phyloP scores from a whole-genome alignment of 2,113 vertebrate genomes.

The Oxyura jamaicensis region DNA sequence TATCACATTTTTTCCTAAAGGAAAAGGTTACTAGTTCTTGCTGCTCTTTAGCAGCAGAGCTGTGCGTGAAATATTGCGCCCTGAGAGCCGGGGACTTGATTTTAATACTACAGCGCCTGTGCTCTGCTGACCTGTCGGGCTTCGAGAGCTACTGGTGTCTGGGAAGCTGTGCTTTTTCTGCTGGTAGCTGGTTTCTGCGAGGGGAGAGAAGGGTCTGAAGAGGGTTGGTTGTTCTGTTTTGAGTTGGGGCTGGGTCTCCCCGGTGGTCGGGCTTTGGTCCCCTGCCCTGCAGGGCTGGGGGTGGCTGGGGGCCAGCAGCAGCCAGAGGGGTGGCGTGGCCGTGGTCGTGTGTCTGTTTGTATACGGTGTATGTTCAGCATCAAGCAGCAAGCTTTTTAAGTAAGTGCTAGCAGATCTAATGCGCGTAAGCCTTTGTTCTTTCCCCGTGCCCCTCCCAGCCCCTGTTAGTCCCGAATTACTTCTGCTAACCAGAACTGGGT shows the following conservation, averaged over 20 bases:
- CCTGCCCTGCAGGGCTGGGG: too few species aligned
- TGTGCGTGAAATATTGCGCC: neutral
- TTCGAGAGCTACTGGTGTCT: neutral
- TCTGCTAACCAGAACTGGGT: neutral
- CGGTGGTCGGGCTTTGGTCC: too few species aligned
- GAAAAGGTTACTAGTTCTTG: neutral
- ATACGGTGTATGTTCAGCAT: neutral
- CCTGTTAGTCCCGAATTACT: neutral
- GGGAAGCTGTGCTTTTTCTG: neutral
- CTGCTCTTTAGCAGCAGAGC: neutral
- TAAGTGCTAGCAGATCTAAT: neutral
- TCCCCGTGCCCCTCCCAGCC: neutral
- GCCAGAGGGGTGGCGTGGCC: too few species aligned
- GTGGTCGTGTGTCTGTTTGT: too few species aligned
- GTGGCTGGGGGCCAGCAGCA: neutral
- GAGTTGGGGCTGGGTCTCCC: too few species aligned
- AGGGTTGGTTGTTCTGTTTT: neutral
- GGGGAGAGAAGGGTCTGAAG: neutral
- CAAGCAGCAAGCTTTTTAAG: neutral
- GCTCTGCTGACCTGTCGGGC: neutral
- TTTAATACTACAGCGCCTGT: rapidly evolving
- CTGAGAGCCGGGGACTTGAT: neutral
- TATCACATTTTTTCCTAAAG: neutral
- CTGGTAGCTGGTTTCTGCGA: neutral
- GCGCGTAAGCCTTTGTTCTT: neutral